A percentile compares a stretch with the other conserved stretches of the same genome.
phyloP scores from a whole-genome alignment of 2,888 invertebrate genomes.

The Cremastobaeus sp. region DNA sequence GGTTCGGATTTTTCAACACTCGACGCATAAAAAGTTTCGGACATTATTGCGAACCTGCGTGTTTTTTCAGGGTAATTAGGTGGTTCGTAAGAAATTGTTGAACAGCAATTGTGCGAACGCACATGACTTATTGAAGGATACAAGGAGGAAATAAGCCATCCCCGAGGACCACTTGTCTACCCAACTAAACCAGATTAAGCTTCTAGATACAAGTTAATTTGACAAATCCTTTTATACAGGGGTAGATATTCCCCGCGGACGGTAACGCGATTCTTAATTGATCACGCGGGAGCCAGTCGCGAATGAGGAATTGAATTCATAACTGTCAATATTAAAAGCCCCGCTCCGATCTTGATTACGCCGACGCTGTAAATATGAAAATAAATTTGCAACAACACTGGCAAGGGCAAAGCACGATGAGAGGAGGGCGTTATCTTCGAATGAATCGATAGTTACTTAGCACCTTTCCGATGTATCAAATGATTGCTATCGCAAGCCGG shows the following conservation, averaged over 20 bases:
- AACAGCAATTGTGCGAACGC: too few relatives aligned
- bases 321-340: constrained; percentile 66
- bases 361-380: constrained; percentile 50
- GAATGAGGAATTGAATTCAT: constrained; percentile 71
- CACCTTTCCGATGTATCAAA: constrained; percentile 74
- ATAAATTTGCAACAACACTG: constrained; percentile 38
- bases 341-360: constrained; percentile 52
- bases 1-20: too few relatives aligned
- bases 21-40: too few relatives aligned
- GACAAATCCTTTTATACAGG: constrained; percentile 24
- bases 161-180: constrained; percentile 38
- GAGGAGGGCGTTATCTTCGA: constrained; percentile 66
- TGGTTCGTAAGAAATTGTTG: too few relatives aligned
- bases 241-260: constrained; percentile 31
- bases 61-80: too few relatives aligned
- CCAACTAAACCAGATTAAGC: constrained; percentile 34
- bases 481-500: constrained; percentile 71
- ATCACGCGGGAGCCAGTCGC: constrained; percentile 36
- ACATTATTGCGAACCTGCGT: too few relatives aligned
- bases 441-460: constrained; percentile 77
- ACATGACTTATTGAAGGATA: too few relatives aligned
- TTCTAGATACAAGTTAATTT: constrained; percentile 37
- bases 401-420: constrained; percentile 33
- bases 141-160: too few relatives aligned
- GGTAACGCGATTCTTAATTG: constrained; percentile 25